Conservation (phyloP, 2,113 vertebrate species). For the Seriola rivoliana region DNA sequence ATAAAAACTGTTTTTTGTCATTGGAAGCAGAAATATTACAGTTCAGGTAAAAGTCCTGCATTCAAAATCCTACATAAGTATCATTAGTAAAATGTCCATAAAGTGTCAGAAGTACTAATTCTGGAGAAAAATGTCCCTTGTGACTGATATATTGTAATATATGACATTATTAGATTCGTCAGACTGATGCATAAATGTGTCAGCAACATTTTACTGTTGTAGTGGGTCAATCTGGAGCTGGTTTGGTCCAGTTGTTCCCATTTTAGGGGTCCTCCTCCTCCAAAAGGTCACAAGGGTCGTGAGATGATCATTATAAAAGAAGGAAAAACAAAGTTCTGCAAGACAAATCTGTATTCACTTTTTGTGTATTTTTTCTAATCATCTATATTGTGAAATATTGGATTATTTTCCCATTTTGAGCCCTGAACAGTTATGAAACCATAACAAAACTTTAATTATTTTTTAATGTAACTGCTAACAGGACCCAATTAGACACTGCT, state of each 20-base stretch:
- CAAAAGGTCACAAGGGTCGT: background rate
- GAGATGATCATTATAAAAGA: background rate
- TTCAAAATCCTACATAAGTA: no score
- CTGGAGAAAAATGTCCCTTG: no score
- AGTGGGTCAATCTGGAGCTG: background rate
- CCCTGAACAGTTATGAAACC: background rate
- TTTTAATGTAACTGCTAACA: background rate
- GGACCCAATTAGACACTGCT: background rate
- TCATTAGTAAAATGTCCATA: no score
- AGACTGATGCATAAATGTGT: no score
- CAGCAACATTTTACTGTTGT: background rate
- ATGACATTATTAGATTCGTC: no score
- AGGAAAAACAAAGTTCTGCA: background rate
- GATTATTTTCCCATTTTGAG: background rate
- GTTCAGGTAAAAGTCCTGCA: no score
- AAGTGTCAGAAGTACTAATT: no score
- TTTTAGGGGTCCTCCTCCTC: background rate
- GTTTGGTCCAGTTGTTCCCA: background rate
- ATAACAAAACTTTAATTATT: background rate
- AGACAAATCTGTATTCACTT: background rate
- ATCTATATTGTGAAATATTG: background rate
- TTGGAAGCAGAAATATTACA: no score
- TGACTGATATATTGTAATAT: background rate
- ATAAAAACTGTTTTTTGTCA: background rate
- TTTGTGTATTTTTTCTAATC: background rate